Conservation (phyloP, 2,797 vertebrate species). For the Hozukius guyotensis region DNA sequence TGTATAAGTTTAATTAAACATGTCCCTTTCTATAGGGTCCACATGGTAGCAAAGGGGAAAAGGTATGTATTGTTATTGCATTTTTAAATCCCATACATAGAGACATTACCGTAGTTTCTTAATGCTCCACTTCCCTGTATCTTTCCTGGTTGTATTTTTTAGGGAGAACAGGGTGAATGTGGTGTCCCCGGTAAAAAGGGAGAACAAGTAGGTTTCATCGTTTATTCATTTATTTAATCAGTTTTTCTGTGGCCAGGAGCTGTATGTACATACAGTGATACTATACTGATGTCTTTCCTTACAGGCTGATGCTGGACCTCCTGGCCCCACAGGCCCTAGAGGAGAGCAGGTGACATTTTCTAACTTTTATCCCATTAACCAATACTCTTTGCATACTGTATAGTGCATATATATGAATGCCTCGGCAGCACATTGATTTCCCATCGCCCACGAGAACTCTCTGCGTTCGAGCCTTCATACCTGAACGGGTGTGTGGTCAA, state of each 20-base stretch:
- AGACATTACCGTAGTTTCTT: background rate
- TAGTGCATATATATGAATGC: background rate
- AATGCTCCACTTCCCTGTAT: background rate
- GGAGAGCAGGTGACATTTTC: constrained; percentile 76
- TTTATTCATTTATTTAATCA: background rate
- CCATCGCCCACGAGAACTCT: background rate
- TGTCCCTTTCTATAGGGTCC: constrained; percentile 75
- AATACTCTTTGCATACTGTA: background rate
- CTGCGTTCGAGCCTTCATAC: background rate
- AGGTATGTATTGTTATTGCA: constrained; percentile 75
- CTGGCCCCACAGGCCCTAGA: constrained; percentile 66
- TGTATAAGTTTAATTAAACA: background rate
- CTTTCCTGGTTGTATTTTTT: background rate
- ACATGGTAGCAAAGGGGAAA: constrained; percentile 85
- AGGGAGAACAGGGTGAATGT: constrained; percentile 79
- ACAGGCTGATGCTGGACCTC: constrained; percentile 72
- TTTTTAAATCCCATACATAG: background rate
- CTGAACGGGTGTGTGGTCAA: constrained; percentile 49
- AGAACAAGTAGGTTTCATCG: constrained; percentile 67
- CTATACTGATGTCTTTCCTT: constrained; percentile 13
- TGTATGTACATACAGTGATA: background rate
- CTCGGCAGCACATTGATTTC: background rate
- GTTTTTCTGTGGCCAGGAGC: background rate
- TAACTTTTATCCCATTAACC: background rate
- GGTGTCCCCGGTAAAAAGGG: constrained; percentile 75